A percentile compares a stretch with the other conserved stretches of the same genome.
These are phyloP conservation scores for Callitettix versicolor DNA, from an alignment of 1,140 invertebrate genomes.

Conservation along the genomic window DNA sequence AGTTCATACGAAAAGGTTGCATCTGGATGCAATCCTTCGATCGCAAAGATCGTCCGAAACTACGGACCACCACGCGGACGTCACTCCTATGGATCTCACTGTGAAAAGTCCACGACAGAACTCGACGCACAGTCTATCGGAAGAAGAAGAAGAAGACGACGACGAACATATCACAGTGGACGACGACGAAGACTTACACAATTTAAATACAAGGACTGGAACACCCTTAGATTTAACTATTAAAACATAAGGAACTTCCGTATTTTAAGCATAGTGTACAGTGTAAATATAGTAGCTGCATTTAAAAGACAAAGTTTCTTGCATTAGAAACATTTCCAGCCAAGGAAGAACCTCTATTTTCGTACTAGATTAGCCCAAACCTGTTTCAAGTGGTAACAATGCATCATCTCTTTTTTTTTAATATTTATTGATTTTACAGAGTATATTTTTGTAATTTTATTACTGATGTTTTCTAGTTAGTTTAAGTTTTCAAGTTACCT, in stretches of 20 bases:
- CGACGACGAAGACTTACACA: conserved; percentile 39
- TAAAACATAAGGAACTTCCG: conserved; percentile 33
- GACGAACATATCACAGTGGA: conserved; percentile 7
- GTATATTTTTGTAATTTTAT: too few species aligned
- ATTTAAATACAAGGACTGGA: conserved; percentile 40
- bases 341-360: too few species aligned
- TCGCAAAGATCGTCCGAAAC: conserved; percentile 40
- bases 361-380: too few species aligned
- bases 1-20: conserved; percentile 52
- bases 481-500: too few species aligned
- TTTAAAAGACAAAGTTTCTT: too few species aligned
- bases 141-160: background rate
- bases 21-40: conserved; percentile 58
- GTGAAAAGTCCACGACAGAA: background rate
- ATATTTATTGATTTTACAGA: too few species aligned
- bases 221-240: conserved; percentile 53
- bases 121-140: background rate
- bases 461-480: too few species aligned
- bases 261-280: too few species aligned
- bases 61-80: conserved; percentile 31
- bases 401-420: too few species aligned
- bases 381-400: too few species aligned
- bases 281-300: too few species aligned
- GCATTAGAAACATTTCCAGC: too few species aligned
- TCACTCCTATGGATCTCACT: conserved; percentile 33